Evolutionary conservation across 2,888 invertebrate species (phyloP), one percentile per base, ranked within the genome.

Genomic region (Epistrophella euchroma): DNA sequence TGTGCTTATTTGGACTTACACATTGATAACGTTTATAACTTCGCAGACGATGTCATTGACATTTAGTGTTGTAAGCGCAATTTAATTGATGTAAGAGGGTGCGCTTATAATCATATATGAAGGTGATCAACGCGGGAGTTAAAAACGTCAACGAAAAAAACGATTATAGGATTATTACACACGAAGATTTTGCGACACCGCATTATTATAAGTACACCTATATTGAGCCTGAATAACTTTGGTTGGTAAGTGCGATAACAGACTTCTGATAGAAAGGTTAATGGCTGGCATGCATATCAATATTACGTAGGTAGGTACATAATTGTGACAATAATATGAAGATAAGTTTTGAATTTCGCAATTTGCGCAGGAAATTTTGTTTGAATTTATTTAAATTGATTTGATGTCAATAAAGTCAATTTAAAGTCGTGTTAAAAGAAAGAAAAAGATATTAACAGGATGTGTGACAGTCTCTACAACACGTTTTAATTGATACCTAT

Each of bases 1-100:
- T 80, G 50, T 74, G 71, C 71, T 52, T 64, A 82, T 82, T 86
- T 73, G 58, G 86, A 28, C 62, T 55, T 82, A 78, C 82, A 86
- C 81, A 86, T 82, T 82, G 82, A 82, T 82, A 82, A 71, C 77
- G 74, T 81, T 62, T 56, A 45, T 66, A 68, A 71, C 50, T 50
- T 68, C n/a, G 52, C 68, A 52, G 70, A 37, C 77, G 70, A 77
- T 86, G 86, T 56, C 86, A 86, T 82, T 86, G 86, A 82, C 82
- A 82, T 86, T 82, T 77, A 82, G 50, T 74, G 77, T 58, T 50
- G 82, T 86, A 82, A 86, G 86, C 86, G 82, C 45, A 52, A 56
- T 71, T 80, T 66, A 50, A 64, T 43, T 50, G 74, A 80, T 50
- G 55, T 35, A 80, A 80, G 64, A 55, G 70, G 84, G 47, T 58